A percentile compares a stretch with the other conserved stretches of the same genome.
phyloP scores from a whole-genome alignment of 2,113 vertebrate species.

The Hyaena hyaena region DNA sequence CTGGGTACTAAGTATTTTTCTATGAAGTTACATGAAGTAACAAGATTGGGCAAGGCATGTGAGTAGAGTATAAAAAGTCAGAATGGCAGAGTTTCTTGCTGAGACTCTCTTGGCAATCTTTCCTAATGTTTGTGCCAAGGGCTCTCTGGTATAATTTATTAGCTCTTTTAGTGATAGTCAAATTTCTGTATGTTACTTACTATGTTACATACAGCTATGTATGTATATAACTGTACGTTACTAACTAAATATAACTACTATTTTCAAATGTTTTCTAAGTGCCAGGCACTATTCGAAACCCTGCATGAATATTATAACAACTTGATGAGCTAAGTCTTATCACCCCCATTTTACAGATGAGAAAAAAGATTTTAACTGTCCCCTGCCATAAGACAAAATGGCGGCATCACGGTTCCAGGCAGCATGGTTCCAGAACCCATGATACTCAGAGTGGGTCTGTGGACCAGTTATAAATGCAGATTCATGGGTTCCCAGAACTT shows the following conservation, averaged over 20 bases:
- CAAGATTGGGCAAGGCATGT: not conserved
- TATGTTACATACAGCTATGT: too few species aligned
- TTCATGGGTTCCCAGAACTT: not conserved
- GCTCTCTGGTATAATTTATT: not conserved
- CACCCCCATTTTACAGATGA: not conserved
- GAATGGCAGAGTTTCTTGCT: not conserved
- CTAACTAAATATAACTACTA: not conserved
- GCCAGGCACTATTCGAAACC: not conserved
- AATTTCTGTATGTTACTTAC: not conserved
- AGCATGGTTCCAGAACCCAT: not conserved
- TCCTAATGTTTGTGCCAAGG: not conserved
- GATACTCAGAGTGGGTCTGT: not conserved
- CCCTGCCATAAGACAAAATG: not conserved
- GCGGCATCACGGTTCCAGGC: not conserved
- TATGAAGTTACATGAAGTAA: not conserved
- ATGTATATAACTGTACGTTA: not conserved
- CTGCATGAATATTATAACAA: not conserved
- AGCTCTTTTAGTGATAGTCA: not conserved
- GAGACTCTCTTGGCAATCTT: not conserved
- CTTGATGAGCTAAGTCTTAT: not conserved
- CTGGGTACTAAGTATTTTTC: not conserved
- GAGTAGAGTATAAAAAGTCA: not conserved
- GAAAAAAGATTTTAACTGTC: not conserved
- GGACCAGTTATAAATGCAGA: not conserved
- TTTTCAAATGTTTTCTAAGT: not conserved